Evolutionary conservation across 2,888 invertebrate genomes (phyloP), one percentile per base, ranked within the genome.

Genomic region (Auanema sp.): DNA sequence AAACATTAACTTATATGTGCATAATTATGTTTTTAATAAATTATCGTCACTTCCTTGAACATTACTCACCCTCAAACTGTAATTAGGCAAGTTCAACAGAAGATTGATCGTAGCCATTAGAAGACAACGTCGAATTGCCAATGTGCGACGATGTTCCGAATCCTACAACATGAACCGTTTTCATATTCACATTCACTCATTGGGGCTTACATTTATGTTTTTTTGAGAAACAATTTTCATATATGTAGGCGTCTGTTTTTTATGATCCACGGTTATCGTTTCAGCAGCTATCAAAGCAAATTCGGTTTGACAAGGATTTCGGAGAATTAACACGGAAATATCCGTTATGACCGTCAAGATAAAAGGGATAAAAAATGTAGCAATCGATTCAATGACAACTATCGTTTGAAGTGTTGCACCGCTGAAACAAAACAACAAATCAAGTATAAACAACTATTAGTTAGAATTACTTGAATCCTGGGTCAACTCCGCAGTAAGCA

Each of bases 351-450:
- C 71, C 0, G 75, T 75, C 14, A 75, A 58, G 40, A 65, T 42
- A 55, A 75, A 71, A 11, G 75, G 75, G 11, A 75, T 59, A 64
- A 71, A 70, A 66, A 72, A 75, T 18, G 75, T 72, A 42, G 71
- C 53, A 8, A 71, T 44, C n/a, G 67, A 71, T 44, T 74, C 71
- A 58, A 62, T 67, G n/a, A 74, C 60, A 41, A 68, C 69, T 54
- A 74, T 54, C 49, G 59, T 58, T 56, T 69, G 67, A 43, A 74
- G 54, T n/a, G 60, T 59, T 0, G 62, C 64, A 12, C 64, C 58
- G 2, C 69, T 69, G 57, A 61, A 71, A 68, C n/a, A 33, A 33
- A 8, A 33, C 33, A 33, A 5, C 33, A 3, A 33, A 33, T 33
- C 3, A 3, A 33, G 33, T 5, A 33, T 33, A 33, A 33, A 33